These are phyloP conservation scores for Strigamia maritima DNA, from an alignment of 2,888 invertebrate species.

Conservation along the genomic window DNA sequence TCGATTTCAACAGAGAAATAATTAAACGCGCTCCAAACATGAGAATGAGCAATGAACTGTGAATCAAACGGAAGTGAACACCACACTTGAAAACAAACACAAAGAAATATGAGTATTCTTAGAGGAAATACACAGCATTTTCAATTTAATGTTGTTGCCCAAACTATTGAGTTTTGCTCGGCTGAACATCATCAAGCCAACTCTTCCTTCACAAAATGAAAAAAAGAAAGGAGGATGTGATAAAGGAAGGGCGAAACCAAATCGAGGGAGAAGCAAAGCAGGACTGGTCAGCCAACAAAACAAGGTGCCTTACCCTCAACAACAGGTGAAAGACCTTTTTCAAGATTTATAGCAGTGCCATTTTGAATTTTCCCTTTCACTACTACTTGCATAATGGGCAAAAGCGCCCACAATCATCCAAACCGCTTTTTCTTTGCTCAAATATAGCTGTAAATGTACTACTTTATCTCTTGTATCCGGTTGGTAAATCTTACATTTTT, in stretches of 20 bases:
- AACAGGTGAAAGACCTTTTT: conserved; percentile 19
- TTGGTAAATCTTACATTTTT: not conserved
- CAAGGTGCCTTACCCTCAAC: conserved; percentile 22
- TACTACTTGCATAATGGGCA: conserved; percentile 12
- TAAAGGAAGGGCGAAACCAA: conserved; percentile 10
- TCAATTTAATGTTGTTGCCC: not conserved
- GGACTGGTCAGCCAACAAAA: conserved; percentile 13
- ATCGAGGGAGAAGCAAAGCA: not conserved
- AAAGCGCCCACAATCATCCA: not conserved
- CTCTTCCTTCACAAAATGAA: not conserved
- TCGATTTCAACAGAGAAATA: too few relatives aligned
- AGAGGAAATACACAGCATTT: not conserved
- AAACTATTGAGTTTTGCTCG: not conserved
- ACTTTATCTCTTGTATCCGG: conserved; percentile 6
- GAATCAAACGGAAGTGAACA: too few relatives aligned
- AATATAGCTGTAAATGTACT: not conserved
- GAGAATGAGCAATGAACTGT: too few relatives aligned
- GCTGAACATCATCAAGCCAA: not conserved
- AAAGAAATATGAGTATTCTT: not conserved
- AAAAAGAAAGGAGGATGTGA: not conserved
- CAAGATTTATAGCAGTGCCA: conserved; percentile 22
- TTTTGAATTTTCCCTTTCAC: conserved; percentile 13
- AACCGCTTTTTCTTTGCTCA: conserved; percentile 1
- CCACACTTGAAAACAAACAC: not conserved
- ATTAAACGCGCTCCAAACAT: too few relatives aligned